Conservation (phyloP, 2,888 invertebrate species). For the Clostera curtula region DNA sequence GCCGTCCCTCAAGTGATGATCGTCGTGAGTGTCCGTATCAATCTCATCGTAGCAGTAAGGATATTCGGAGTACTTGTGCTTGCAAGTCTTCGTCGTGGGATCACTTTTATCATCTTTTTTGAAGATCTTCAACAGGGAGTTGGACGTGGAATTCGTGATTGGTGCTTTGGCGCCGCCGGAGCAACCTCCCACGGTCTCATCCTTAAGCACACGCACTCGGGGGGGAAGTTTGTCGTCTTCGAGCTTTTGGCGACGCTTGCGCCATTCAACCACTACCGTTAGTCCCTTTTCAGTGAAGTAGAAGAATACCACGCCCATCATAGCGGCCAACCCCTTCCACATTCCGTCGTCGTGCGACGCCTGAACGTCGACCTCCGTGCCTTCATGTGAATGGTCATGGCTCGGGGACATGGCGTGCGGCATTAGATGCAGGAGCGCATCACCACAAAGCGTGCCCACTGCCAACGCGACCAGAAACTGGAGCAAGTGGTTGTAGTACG, state of each 20-base stretch:
- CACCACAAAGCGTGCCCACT: slow-evolving; percentile 92
- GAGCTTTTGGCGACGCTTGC: slow-evolving; percentile 81
- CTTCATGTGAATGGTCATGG: slow-evolving; percentile 35
- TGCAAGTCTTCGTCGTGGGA: slow-evolving; percentile 81
- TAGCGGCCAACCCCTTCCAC: slow-evolving; percentile 90
- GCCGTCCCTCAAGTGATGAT: slow-evolving; percentile 70
- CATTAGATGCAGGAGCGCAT: slow-evolving; percentile 92
- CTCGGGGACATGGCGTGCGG: slow-evolving; percentile 83
- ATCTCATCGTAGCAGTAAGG: slow-evolving; percentile 92
- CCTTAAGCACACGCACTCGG: slow-evolving; percentile 83
- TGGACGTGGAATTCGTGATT: slow-evolving; percentile 57
- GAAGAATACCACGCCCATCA: slow-evolving; percentile 89
- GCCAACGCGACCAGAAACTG: slow-evolving; percentile 95
- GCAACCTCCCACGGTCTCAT: slow-evolving; percentile 70
- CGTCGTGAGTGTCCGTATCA: slow-evolving; percentile 81
- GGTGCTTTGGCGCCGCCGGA: slow-evolving; percentile 52
- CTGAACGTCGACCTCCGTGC: slow-evolving; percentile 20
- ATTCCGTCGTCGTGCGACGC: slow-evolving; percentile 80
- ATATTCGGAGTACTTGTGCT: slow-evolving; percentile 92
- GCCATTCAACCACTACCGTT: slow-evolving; percentile 86
- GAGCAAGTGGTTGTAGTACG: slow-evolving; percentile 90
- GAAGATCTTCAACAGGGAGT: slow-evolving; percentile 57
- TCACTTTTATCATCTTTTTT: slow-evolving; percentile 58
- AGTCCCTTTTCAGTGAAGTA: slow-evolving; percentile 91
- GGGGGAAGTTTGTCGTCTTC: slow-evolving; percentile 79